These are phyloP conservation scores for Casuarius casuarius DNA, from an alignment of 2,113 vertebrate species.

Conservation along the genomic window DNA sequence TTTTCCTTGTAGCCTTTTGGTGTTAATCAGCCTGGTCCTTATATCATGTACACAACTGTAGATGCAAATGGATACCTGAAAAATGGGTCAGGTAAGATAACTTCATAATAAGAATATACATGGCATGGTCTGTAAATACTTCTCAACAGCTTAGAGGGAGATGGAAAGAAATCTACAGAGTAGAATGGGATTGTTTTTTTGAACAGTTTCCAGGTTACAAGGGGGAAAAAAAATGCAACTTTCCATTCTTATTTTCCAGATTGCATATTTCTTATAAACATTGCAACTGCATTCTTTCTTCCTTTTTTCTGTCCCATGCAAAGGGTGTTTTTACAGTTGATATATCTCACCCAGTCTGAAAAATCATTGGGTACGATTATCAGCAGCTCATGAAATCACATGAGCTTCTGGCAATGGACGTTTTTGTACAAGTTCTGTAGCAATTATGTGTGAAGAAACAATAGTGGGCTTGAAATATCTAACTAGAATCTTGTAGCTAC, in stretches of 20 bases:
- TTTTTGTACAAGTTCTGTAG: background rate
- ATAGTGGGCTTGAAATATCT: background rate
- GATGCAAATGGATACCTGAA: constrained; percentile 95
- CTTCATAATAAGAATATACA: background rate
- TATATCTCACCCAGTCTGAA: background rate
- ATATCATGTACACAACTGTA: constrained; percentile 95
- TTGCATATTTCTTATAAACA: background rate
- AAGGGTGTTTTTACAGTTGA: background rate
- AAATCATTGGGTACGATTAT: background rate
- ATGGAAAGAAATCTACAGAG: background rate
- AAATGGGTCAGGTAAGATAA: constrained; percentile 91
- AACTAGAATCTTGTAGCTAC: background rate
- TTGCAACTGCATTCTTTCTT: background rate
- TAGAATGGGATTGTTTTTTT: background rate
- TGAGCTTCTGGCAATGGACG: background rate
- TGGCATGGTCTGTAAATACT: background rate
- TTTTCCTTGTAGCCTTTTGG: constrained; percentile 87
- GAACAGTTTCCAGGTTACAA: background rate
- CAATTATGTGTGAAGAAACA: background rate
- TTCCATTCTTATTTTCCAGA: background rate
- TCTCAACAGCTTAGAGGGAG: background rate
- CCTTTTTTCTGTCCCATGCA: background rate
- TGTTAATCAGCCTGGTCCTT: constrained; percentile 97
- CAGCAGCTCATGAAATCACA: background rate
- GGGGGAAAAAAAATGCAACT: background rate